Evolutionary conservation across 2,888 invertebrate genomes (phyloP).

Genomic region (Cerceris rybyensis): DNA sequence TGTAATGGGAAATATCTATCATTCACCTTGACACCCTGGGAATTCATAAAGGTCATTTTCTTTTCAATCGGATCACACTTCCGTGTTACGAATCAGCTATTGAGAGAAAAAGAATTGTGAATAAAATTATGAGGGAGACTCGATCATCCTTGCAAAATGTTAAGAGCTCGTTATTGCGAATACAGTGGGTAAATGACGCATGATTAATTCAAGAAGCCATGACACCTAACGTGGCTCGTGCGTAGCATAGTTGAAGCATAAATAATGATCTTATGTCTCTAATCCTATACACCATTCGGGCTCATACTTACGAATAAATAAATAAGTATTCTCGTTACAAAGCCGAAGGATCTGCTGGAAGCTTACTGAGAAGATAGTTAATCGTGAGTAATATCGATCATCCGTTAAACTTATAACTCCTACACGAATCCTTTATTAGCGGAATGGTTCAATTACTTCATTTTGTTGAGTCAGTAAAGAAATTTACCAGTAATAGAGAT

Average conservation of each 20-base stretch:
- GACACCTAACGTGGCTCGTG: slow-evolving; percentile 26
- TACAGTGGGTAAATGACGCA: slow-evolving; percentile 38
- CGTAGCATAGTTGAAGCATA: slow-evolving; percentile 48
- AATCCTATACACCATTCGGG: slow-evolving; percentile 59
- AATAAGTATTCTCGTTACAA: slow-evolving; percentile 55
- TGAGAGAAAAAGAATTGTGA: neutral
- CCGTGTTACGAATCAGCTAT: neutral
- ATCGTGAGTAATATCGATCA: slow-evolving; percentile 60
- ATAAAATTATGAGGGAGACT: slow-evolving; percentile 23
- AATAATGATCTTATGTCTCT: slow-evolving; percentile 62
- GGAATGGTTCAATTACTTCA: slow-evolving; percentile 31
- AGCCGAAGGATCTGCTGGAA: slow-evolving; percentile 29
- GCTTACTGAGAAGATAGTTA: slow-evolving; percentile 40
- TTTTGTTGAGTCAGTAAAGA: slow-evolving; percentile 21
- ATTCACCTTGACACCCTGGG: no score
- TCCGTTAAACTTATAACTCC: slow-evolving; percentile 47
- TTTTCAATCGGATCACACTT: neutral
- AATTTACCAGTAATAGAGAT: slow-evolving; percentile 11
- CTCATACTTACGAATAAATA: slow-evolving; percentile 43
- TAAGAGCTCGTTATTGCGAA: slow-evolving; percentile 45
- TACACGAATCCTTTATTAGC: slow-evolving; percentile 28
- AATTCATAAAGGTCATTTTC: no score
- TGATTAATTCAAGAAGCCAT: slow-evolving; percentile 56
- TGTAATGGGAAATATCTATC: no score
- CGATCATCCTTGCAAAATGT: slow-evolving; percentile 33